Percentiles rank a stretch among this genome's conserved stretches.
Evolutionary conservation across 2,797 vertebrate species (phyloP).

Genomic region (Danio albolineatus): DNA sequence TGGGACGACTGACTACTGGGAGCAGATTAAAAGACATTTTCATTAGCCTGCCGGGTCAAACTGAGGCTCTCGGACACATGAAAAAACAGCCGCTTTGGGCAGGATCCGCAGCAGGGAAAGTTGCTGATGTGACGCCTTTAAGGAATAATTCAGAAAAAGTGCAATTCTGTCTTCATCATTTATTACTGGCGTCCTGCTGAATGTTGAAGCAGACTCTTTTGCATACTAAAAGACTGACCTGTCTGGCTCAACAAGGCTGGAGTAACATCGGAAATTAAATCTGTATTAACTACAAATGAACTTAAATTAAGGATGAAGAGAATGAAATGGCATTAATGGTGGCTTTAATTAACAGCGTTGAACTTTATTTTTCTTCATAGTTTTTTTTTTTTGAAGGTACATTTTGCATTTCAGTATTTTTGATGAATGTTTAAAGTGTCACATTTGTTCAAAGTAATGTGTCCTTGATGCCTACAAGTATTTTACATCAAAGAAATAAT

Average conservation of each 20-base stretch:
- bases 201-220: neutral
- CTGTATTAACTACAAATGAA: no score
- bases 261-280: neutral
- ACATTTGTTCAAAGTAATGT: no score
- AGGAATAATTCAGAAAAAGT: conserved; percentile 34
- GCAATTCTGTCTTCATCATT: conserved; percentile 14
- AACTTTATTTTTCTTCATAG: no score
- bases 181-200: neutral
- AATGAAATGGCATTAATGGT: no score
- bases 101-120: conserved; percentile 32
- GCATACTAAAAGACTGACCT: neutral
- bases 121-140: conserved; percentile 45
- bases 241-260: neutral
- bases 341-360: no score
- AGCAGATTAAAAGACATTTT: conserved; percentile 45
- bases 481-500: no score
- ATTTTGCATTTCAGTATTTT: no score
- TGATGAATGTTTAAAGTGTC: no score
- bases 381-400: no score
- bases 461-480: no score
- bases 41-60: conserved; percentile 33
- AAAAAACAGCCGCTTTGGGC: conserved; percentile 46
- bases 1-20: conserved; percentile 34
- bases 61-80: conserved; percentile 26
- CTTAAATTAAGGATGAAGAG: no score